Conservation (phyloP, 2,888 invertebrate species). For the Volucella inflata region DNA sequence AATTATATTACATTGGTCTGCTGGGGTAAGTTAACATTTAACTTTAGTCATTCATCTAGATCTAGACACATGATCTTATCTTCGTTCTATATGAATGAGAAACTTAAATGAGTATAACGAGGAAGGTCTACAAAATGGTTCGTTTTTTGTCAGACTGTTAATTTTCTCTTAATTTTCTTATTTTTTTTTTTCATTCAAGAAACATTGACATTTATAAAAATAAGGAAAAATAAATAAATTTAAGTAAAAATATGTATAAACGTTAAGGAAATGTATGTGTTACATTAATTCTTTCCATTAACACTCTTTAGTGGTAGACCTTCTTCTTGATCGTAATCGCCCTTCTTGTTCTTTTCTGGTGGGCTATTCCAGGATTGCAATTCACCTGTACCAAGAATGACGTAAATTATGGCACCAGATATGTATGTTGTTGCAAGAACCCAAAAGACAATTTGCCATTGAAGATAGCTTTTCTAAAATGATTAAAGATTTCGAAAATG, state of each 20-base stretch:
- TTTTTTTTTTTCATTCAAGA: constrained; percentile 5
- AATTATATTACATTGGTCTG: constrained; percentile 41
- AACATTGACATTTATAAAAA: constrained; percentile 43
- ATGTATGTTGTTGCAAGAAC: constrained; percentile 90
- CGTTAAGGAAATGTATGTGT: neutral
- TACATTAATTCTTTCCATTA: constrained; percentile 77
- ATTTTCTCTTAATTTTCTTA: constrained; percentile 9
- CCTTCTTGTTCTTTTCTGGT: constrained; percentile 80
- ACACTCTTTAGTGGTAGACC: constrained; percentile 83
- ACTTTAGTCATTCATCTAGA: constrained; percentile 21
- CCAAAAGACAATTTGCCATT: constrained; percentile 93
- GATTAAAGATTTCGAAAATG: neutral
- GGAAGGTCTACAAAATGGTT: constrained; percentile 6
- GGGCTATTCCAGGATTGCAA: constrained; percentile 86
- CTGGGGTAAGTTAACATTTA: constrained; percentile 29
- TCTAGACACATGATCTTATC: neutral
- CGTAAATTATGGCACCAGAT: constrained; percentile 86
- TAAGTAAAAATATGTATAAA: constrained; percentile 31
- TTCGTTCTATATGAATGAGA: constrained; percentile 31
- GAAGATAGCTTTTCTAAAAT: constrained; percentile 88
- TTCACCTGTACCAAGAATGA: constrained; percentile 87
- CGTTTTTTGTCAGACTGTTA: neutral
- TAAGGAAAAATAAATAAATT: constrained; percentile 61
- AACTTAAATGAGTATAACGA: constrained; percentile 54
- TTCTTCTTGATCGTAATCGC: constrained; percentile 80